phyloP scores from a whole-genome alignment of 2,888 invertebrate genomes.

The Trissonchulus latispiculum region DNA sequence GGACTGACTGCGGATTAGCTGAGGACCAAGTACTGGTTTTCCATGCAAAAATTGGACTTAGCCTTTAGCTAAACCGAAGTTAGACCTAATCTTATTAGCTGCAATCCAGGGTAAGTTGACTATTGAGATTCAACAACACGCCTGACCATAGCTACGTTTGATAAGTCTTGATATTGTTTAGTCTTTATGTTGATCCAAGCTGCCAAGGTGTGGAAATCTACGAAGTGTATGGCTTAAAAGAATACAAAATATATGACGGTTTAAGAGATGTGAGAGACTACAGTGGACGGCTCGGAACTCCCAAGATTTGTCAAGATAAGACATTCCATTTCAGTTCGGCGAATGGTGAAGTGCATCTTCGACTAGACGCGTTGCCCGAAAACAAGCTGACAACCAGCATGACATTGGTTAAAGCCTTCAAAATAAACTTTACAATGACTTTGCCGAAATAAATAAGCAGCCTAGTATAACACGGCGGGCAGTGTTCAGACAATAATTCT shows the following conservation, averaged over 20 bases:
- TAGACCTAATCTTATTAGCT: no score
- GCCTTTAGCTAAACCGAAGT: no score
- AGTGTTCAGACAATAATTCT: no score
- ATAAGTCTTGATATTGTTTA: no score
- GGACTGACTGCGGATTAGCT: no score
- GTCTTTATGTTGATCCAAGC: constrained; percentile 11
- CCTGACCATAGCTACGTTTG: neutral
- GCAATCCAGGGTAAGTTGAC: no score
- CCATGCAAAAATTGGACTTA: no score
- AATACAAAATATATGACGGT: neutral
- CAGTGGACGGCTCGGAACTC: neutral
- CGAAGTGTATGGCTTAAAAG: neutral
- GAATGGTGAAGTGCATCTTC: neutral
- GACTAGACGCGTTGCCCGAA: neutral
- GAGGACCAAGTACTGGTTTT: no score
- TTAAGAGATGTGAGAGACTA: neutral
- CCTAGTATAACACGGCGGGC: no score
- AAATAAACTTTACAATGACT: constrained; percentile 1
- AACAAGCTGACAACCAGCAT: neutral
- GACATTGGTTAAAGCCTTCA: neutral
- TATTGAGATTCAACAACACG: neutral
- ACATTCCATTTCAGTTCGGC: constrained; percentile 4
- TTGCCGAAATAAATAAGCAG: no score
- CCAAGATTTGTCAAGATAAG: neutral
- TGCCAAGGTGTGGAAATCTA: neutral